These are phyloP conservation scores for Periphyllus acericola DNA, from an alignment of 2,888 invertebrate genomes.

Conservation along the genomic window DNA sequence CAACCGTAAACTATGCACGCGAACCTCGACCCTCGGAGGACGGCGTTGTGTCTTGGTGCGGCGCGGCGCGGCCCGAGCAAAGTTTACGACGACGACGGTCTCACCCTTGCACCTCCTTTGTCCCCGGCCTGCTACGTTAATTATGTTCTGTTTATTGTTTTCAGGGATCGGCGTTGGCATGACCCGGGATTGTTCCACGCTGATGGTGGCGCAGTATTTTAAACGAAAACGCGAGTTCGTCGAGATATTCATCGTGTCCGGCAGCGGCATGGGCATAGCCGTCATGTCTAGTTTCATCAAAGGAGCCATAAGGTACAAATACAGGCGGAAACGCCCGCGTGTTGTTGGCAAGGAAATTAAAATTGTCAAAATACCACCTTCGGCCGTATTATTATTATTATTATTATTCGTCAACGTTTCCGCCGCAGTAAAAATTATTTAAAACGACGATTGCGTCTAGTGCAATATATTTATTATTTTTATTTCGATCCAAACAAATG, in stretches of 20 bases:
- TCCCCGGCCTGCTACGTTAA: not conserved
- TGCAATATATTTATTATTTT: too few species aligned
- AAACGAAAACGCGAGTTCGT: constrained; percentile 84
- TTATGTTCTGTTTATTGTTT: constrained; percentile 9
- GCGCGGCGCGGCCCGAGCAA: not conserved
- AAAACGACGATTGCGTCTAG: too few species aligned
- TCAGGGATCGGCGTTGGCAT: constrained; percentile 84
- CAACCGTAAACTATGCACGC: not conserved
- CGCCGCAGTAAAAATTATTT: too few species aligned
- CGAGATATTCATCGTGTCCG: constrained; percentile 87
- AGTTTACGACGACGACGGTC: not conserved
- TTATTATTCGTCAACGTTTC: too few species aligned
- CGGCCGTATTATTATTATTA: too few species aligned
- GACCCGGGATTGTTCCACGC: constrained; percentile 84
- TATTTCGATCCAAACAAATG: too few species aligned
- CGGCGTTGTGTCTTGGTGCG: not conserved
- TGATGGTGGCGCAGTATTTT: constrained; percentile 93
- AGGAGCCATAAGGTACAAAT: constrained; percentile 77
- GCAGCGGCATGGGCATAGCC: constrained; percentile 85
- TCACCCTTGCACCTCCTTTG: not conserved
- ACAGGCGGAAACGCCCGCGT: too few species aligned
- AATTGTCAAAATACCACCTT: too few species aligned
- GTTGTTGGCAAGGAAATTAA: too few species aligned
- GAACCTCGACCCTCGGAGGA: not conserved
- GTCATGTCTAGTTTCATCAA: constrained; percentile 85